These are phyloP conservation scores for Strix uralensis DNA, from an alignment of 2,113 vertebrate genomes.

Conservation along the genomic window DNA sequence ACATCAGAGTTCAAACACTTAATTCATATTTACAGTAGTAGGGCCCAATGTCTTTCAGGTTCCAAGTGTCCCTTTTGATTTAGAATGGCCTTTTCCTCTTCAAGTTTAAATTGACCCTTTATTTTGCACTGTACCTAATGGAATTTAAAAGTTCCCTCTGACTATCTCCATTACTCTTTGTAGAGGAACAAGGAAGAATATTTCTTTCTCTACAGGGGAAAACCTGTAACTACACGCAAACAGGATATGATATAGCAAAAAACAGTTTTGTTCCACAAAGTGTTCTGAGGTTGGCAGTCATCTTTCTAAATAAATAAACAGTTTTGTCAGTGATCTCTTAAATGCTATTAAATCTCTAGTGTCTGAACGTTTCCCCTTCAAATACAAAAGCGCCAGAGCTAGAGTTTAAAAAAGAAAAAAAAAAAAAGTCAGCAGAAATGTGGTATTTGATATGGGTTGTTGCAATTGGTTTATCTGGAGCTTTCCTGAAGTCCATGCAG, in stretches of 20 bases:
- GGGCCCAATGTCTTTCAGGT: not conserved
- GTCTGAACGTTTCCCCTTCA: slow-evolving; percentile 6
- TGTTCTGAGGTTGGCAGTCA: not conserved
- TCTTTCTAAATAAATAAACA: not conserved
- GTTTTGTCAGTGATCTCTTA: not conserved
- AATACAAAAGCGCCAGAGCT: slow-evolving; percentile 26
- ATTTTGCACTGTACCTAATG: not conserved
- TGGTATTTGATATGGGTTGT: slow-evolving; percentile 19
- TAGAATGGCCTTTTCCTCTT: not conserved
- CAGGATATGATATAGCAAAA: not conserved
- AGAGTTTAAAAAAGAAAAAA: not conserved
- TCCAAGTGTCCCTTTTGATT: not conserved
- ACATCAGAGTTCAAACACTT: not conserved
- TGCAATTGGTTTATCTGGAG: slow-evolving; percentile 28
- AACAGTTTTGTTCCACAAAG: not conserved
- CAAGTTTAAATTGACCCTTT: not conserved
- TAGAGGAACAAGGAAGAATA: not conserved
- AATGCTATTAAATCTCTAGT: not conserved
- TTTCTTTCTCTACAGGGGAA: not conserved
- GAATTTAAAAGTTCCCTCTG: not conserved
- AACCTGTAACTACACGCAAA: not conserved
- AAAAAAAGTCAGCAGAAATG: slow-evolving; percentile 52
- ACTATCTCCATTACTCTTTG: not conserved
- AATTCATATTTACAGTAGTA: not conserved
- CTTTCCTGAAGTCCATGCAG: slow-evolving; percentile 66